phyloP scores from a whole-genome alignment of 2,113 vertebrate species.

The Harpagus bidentatus region DNA sequence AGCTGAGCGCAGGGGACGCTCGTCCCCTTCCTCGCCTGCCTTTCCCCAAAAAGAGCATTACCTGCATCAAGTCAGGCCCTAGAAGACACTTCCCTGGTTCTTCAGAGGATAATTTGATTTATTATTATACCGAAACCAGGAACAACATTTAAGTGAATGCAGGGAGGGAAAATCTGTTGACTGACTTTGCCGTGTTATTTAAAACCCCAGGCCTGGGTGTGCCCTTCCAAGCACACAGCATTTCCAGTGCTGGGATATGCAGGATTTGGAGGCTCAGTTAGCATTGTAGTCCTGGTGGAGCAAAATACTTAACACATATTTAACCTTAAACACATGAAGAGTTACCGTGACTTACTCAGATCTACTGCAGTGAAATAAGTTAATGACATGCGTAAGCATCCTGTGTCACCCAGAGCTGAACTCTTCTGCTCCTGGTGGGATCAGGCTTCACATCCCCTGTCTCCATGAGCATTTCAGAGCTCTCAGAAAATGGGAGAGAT shows the following conservation, averaged over 20 bases:
- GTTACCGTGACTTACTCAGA: neutral
- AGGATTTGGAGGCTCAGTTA: neutral
- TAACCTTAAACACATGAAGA: neutral
- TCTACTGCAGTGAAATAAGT: neutral
- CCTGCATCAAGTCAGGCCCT: neutral
- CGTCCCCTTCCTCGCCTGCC: neutral
- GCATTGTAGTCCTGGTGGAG: neutral
- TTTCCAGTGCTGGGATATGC: neutral
- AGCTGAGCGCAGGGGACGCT: neutral
- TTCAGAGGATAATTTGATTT: neutral
- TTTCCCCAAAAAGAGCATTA: neutral
- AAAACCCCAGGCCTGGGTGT: neutral
- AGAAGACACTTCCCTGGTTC: neutral
- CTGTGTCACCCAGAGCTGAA: neutral
- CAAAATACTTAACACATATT: neutral
- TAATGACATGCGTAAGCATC: neutral
- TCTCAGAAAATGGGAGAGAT: neutral
- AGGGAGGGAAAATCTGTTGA: neutral
- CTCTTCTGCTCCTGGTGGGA: neutral
- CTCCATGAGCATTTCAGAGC: neutral
- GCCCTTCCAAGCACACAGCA: neutral
- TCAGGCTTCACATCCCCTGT: neutral
- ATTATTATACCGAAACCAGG: neutral
- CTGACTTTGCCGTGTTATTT: neutral
- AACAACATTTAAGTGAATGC: neutral